Base-by-base conservation (phyloP, 1,140 invertebrate genomes). In the Pteromalus puparum region DNA sequence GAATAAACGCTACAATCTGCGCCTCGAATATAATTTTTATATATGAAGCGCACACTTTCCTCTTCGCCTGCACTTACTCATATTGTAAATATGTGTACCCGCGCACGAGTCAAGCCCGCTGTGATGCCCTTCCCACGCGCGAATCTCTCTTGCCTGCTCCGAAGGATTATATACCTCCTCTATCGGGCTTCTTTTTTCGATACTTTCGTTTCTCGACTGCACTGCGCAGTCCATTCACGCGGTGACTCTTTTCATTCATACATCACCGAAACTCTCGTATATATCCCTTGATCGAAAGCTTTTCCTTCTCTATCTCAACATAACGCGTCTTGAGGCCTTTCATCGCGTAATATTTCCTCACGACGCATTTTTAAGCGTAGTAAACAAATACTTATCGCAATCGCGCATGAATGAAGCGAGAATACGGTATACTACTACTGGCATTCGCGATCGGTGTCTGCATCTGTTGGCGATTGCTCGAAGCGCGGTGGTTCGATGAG, bases 401-500 rank as follows among this genome's bases (percentile, higher is more conserved):
- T 38, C 30, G 15, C 21, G 72, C 26, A 74, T 61, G 38, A 61
- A 74, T 81, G 79, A 38, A 72, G 34, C 15, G n/a, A n/a, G n/a
- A n/a, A n/a, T n/a, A n/a, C n/a, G n/a, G n/a, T n/a, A n/a, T n/a
- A n/a, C n/a, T n/a, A n/a, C n/a, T n/a, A n/a, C n/a, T n/a, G n/a
- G n/a, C n/a, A n/a, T 42, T 46, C 21, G 9, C 65, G 75, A 12
- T 67, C 30, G 38, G 88, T 89, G 89, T 86, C 88, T 87, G 86
- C 89, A 87, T 89, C 89, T 90, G 72, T 26, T 86, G 89, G 88
- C 24, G 18, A 34, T 46, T 10, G 26, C 7, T n/a, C 26, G 12
- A 48, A 65, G 7, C 61, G 0, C 18, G 0, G 28, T 12, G 79
- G 28, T 88, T 89, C 80, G 76, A 81, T 83, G 65, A 34, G 30